phyloP scores from a whole-genome alignment of 2,797 vertebrate species.

The Coreius guichenoti region DNA sequence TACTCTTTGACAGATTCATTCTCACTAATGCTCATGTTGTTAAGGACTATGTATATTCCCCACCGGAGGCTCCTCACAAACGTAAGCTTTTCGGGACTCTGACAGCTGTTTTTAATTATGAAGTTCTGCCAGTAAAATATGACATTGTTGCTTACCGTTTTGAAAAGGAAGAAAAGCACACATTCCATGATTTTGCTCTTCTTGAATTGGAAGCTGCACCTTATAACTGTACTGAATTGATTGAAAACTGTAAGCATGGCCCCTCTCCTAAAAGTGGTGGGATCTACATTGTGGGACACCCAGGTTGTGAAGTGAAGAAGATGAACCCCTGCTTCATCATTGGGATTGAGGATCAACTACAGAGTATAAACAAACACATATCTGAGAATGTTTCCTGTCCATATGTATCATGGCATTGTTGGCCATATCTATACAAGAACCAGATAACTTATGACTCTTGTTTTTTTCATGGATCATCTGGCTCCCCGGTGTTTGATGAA shows the following conservation, averaged over 20 bases:
- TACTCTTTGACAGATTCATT: slow-evolving; percentile 46
- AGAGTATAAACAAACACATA: neutral
- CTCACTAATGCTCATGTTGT: slow-evolving; percentile 63
- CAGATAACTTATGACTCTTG: slow-evolving; percentile 61
- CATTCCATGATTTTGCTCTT: slow-evolving; percentile 56
- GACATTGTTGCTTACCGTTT: no score
- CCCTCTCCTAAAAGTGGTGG: neutral
- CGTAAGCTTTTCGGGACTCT: neutral
- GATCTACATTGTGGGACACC: slow-evolving; percentile 52
- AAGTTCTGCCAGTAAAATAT: no score
- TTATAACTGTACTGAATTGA: neutral
- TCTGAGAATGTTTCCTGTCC: neutral
- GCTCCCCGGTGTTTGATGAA: no score
- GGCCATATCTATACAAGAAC: slow-evolving; percentile 12
- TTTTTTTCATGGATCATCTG: no score
- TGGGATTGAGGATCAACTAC: neutral
- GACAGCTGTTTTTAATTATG: neutral
- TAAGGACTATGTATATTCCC: slow-evolving; percentile 39
- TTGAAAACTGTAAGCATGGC: fast-evolving
- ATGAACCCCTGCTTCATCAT: slow-evolving; percentile 51
- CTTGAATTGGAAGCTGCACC: slow-evolving; percentile 18
- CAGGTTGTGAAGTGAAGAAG: slow-evolving; percentile 13
- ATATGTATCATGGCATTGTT: neutral
- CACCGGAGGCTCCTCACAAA: neutral
- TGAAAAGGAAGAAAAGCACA: no score